Percentiles rank a stretch among this genome's conserved stretches.
Evolutionary conservation across 2,797 vertebrate species (phyloP).

Genomic region (Acanthurus lineatus): DNA sequence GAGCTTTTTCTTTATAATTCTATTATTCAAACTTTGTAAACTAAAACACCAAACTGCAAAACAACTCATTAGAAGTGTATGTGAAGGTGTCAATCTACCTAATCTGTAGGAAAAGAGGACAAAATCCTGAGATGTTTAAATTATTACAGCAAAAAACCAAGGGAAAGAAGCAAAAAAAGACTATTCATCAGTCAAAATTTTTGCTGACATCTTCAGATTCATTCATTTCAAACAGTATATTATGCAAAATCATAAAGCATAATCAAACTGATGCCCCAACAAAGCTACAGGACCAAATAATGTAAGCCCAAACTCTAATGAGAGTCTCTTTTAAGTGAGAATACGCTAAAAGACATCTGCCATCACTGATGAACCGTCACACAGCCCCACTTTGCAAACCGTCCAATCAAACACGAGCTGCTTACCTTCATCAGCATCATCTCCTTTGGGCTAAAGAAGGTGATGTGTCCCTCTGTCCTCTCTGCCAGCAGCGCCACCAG

Average conservation of each 20-base stretch:
- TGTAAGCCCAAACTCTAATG: not conserved
- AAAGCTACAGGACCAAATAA: not conserved
- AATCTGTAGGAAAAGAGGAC: not conserved
- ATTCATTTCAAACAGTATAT: no score
- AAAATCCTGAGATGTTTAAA: not conserved
- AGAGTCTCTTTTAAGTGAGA: not conserved
- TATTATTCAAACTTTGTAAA: not conserved
- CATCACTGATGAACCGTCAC: not conserved
- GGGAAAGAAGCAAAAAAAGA: not conserved
- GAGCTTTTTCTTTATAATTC: conserved; percentile 4
- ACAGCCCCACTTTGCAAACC: not conserved
- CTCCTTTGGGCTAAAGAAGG: conserved; percentile 88
- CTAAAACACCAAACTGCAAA: not conserved
- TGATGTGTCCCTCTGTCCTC: conserved; percentile 84
- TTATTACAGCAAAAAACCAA: not conserved
- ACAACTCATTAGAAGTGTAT: not conserved
- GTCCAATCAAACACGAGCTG: not conserved
- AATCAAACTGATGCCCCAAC: not conserved
- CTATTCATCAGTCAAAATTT: not conserved
- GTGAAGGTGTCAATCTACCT: not conserved
- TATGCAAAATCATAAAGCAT: not conserved
- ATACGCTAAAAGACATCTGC: not conserved
- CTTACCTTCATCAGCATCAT: conserved; percentile 87
- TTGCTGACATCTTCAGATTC: not conserved
- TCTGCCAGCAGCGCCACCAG: conserved; percentile 80